Percentiles rank a stretch among this genome's conserved stretches.
These are phyloP conservation scores for Spheniscus mendiculus DNA, from an alignment of 2,113 vertebrate species.

Conservation along the genomic window DNA sequence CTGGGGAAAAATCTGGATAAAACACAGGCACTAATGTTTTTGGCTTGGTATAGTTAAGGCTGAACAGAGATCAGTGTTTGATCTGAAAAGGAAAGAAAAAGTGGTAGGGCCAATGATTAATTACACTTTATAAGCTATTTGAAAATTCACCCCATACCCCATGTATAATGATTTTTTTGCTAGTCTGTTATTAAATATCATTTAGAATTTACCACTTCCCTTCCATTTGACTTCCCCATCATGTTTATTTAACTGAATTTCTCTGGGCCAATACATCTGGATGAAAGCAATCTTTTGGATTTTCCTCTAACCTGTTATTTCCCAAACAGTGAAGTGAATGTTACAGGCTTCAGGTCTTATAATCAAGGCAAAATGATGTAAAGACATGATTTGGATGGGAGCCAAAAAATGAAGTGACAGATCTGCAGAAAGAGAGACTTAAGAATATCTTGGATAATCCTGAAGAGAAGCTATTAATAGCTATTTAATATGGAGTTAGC, in stretches of 20 bases:
- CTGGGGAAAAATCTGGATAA: background rate
- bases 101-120: background rate
- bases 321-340: background rate
- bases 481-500: background rate
- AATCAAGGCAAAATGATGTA: background rate
- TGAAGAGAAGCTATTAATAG: background rate
- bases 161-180: background rate
- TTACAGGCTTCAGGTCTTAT: background rate
- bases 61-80: slow-evolving; percentile 21
- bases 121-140: background rate
- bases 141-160: background rate
- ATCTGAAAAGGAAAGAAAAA: slow-evolving; percentile 6
- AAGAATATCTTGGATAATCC: background rate
- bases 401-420: background rate
- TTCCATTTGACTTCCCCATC: background rate
- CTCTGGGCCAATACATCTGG: background rate
- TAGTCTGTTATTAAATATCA: background rate
- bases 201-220: background rate
- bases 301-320: slow-evolving; percentile 17
- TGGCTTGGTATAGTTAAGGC: background rate
- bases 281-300: background rate
- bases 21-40: background rate
- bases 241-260: background rate
- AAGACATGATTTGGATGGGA: background rate
- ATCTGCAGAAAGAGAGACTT: background rate